phyloP scores from a whole-genome alignment of 2,797 vertebrate species.

The Paramormyrops hopkinsi region DNA sequence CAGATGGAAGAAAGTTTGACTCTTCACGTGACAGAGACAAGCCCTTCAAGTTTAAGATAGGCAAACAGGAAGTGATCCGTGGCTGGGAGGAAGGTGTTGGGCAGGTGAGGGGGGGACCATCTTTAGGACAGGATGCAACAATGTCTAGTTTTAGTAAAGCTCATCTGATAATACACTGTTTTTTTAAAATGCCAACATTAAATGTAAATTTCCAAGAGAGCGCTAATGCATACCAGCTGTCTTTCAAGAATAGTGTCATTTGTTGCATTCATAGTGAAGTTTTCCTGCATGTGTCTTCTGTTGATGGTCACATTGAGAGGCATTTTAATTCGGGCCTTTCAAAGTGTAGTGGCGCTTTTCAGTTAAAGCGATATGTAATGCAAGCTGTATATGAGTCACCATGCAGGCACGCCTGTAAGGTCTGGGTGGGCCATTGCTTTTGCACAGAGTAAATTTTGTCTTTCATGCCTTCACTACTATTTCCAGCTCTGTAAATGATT shows the following conservation, averaged over 20 bases:
- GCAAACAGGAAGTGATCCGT: constrained; percentile 82
- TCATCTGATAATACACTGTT: not conserved
- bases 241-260: not conserved
- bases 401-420: not conserved
- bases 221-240: not conserved
- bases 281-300: not conserved
- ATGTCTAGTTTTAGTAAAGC: not conserved
- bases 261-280: not conserved
- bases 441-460: not conserved
- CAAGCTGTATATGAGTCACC: not conserved
- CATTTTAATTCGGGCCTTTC: not conserved
- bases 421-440: not conserved
- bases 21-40: constrained; percentile 80
- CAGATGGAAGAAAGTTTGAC: constrained; percentile 84
- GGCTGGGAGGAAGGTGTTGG: constrained; percentile 91
- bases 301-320: not conserved
- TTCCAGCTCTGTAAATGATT: not conserved
- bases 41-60: constrained; percentile 84
- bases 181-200: not conserved
- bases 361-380: not conserved
- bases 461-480: not conserved
- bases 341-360: not conserved
- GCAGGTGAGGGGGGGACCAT: constrained; percentile 58
- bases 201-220: not conserved
- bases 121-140: not conserved